Percentiles rank a stretch among this genome's conserved stretches.
phyloP scores from a whole-genome alignment of 1,140 invertebrate genomes.

The Drosophila truncata region DNA sequence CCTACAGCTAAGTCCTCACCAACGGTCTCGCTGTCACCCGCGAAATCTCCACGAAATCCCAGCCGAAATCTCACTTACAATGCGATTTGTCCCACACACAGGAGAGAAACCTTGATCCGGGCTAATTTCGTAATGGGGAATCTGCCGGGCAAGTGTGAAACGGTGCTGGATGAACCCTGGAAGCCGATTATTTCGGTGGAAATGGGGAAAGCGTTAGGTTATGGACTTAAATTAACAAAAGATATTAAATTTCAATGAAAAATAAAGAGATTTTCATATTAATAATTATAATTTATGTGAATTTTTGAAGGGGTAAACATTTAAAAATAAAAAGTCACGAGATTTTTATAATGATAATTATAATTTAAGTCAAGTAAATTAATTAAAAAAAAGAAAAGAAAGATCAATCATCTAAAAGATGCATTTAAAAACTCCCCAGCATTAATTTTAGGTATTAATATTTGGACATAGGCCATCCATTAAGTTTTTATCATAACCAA shows the following conservation, averaged over 20 bases:
- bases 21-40: slow-evolving; percentile 15
- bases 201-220: not conserved
- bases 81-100: slow-evolving; percentile 43
- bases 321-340: too few relatives aligned
- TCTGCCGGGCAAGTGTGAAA: slow-evolving; percentile 11
- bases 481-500: not conserved
- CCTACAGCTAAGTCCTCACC: slow-evolving; percentile 1
- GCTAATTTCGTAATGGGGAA: slow-evolving; percentile 32
- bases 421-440: too few relatives aligned
- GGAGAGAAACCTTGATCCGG: slow-evolving; percentile 18
- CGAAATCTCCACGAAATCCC: slow-evolving; percentile 52
- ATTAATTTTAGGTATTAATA: too few relatives aligned
- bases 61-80: slow-evolving; percentile 36
- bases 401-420: too few relatives aligned
- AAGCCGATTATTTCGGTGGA: not conserved
- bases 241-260: not conserved
- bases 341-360: too few relatives aligned
- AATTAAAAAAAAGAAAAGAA: too few relatives aligned
- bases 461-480: not conserved
- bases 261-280: too few relatives aligned
- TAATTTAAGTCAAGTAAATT: too few relatives aligned
- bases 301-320: too few relatives aligned
- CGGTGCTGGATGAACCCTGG: not conserved
- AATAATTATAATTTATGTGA: too few relatives aligned
- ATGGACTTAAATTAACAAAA: not conserved